phyloP scores from a whole-genome alignment of 2,113 vertebrate species.

The Cephalopterus ornatus region DNA sequence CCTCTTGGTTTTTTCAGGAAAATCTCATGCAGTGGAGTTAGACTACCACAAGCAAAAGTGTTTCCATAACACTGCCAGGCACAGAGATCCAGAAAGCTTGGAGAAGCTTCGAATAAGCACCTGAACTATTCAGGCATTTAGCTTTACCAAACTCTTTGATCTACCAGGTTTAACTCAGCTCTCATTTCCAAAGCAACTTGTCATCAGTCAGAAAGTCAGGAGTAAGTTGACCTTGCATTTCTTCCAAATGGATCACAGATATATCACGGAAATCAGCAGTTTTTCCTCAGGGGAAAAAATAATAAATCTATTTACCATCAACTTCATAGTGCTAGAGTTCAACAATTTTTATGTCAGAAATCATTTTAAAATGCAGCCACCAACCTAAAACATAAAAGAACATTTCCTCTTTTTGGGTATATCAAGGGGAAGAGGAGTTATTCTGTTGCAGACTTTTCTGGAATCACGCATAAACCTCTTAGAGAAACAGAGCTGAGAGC shows the following conservation, averaged over 20 bases:
- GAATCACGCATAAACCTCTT: conserved; percentile 23
- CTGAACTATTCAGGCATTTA: neutral
- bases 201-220: neutral
- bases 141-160: neutral
- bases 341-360: neutral
- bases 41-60: neutral
- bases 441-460: neutral
- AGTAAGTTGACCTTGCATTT: neutral
- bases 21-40: neutral
- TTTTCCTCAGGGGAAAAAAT: neutral
- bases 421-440: neutral
- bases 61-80: neutral
- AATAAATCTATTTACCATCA: neutral
- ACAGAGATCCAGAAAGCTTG: neutral
- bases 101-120: neutral
- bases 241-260: neutral
- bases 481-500: conserved; percentile 4
- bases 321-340: neutral
- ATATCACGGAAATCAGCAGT: neutral
- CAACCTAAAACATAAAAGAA: neutral
- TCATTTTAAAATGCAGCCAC: neutral
- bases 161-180: neutral
- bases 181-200: neutral
- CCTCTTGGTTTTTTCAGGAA: neutral
- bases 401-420: neutral